Evolutionary conservation across 2,888 invertebrate species (phyloP), one percentile per base, ranked within the genome.

Genomic region (Teleogryllus oceanicus): DNA sequence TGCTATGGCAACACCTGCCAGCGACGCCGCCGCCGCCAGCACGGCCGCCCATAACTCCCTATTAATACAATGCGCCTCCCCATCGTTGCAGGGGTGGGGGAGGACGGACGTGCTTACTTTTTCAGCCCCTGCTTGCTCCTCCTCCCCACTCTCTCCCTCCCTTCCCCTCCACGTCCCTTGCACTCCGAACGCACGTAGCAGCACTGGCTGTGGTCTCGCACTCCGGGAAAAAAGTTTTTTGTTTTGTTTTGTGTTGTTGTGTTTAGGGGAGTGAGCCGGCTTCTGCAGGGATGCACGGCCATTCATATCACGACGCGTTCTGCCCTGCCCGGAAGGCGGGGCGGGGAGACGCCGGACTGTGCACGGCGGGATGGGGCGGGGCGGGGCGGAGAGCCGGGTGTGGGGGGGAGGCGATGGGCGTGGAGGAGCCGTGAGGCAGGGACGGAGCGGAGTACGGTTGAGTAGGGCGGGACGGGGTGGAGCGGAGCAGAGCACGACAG

Each of bases 61-160:
- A 62, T 62, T 62, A 62, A 62, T 62, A 62, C 62, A 62, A 62
- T 62, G 62, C 62, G 62, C 62, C 62, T 62, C n/a, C n/a, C 62
- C n/a, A 13, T 11, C 5, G 62, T 8, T 1, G 37, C 62, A 13
- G 62, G 1, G 62, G 62, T 62, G 16, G 16, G 62, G 37, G 37
- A 37, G 37, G 8, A 37, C 37, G 37, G 37, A 18, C 62, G 16
- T n/a, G 62, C n/a, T 62, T 62, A 62, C 62, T 11, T 62, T n/a
- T 62, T n/a, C 62, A 18, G n/a, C 62, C 16, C 16, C n/a, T 62
- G 24, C 18, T 4, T 62, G 24, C 18, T 4, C 18, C 62, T 62
- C 62, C n/a, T 16, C 62, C 5, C 13, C 51, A 51, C 11, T 51
- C 62, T 62, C 10, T 16, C 62, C 11, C 62, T 12, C 13, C n/a